Conservation (phyloP, 2,888 invertebrate species). For the Panzeria rudis region DNA sequence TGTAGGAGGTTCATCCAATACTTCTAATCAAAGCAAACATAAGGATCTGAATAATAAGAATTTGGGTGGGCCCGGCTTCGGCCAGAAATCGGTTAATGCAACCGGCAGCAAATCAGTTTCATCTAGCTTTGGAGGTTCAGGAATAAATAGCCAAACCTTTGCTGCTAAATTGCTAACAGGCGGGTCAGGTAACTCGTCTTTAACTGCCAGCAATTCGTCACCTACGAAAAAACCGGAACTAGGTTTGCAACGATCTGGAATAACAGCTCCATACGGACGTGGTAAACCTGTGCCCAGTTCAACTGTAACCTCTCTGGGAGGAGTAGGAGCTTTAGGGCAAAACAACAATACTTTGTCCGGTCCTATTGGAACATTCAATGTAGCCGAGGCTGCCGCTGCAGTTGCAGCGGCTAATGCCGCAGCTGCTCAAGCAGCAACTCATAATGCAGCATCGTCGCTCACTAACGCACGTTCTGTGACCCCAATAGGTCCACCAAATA, state of each 20-base stretch:
- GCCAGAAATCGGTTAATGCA: conserved; percentile 86
- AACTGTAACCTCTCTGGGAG: conserved; percentile 75
- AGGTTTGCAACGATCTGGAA: conserved; percentile 77
- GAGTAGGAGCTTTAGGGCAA: conserved; percentile 76
- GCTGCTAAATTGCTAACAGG: conserved; percentile 85
- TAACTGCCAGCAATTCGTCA: conserved; percentile 55
- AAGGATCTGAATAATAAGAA: conserved; percentile 69
- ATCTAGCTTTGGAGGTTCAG: conserved; percentile 51
- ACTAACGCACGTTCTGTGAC: conserved; percentile 79
- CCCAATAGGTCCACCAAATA: conserved; percentile 82
- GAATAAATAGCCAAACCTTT: conserved; percentile 79
- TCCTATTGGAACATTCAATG: conserved; percentile 81
- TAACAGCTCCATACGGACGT: conserved; percentile 80
- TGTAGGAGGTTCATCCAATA: conserved; percentile 30
- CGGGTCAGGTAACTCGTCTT: conserved; percentile 71
- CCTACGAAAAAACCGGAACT: conserved; percentile 79
- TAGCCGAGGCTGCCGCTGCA: conserved; percentile 82
- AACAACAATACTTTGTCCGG: conserved; percentile 81
- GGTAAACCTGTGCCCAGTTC: conserved; percentile 78
- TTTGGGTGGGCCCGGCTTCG: conserved; percentile 71
- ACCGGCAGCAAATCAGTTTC: conserved; percentile 6
- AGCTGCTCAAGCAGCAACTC: conserved; percentile 71
- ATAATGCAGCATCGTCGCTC: conserved; percentile 75
- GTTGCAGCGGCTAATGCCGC: conserved; percentile 80
- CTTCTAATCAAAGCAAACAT: conserved; percentile 56